phyloP scores from a whole-genome alignment of 2,888 invertebrate species.

The Isoperla grammatica region DNA sequence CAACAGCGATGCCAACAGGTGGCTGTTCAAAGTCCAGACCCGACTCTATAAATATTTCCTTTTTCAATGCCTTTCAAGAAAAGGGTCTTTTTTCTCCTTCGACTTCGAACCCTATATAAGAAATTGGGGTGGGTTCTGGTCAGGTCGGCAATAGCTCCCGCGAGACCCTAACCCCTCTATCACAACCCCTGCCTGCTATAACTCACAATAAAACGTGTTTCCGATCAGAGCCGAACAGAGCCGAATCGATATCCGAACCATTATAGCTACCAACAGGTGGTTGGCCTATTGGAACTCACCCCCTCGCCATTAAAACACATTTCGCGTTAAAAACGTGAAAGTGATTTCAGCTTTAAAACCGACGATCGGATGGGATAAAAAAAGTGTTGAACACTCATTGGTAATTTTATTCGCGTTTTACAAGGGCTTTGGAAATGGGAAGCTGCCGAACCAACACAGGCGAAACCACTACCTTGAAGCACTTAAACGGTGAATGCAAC shows the following conservation, averaged over 20 bases:
- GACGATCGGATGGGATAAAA: no score
- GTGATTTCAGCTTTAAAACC: background rate
- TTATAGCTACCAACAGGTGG: conserved; percentile 6
- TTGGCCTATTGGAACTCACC: background rate
- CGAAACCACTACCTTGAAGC: no score
- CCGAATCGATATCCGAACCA: conserved; percentile 16
- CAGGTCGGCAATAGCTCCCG: background rate
- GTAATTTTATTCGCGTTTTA: no score
- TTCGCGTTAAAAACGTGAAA: no score
- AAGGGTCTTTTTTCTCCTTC: background rate
- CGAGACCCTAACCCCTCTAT: conserved; percentile 5
- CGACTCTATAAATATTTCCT: conserved; percentile 16
- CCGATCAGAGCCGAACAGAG: conserved; percentile 6
- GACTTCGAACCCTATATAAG: conserved; percentile 5
- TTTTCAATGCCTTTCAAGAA: conserved; percentile 16
- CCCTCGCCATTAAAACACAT: background rate
- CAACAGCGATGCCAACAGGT: conserved; percentile 1
- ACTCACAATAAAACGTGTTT: conserved; percentile 6
- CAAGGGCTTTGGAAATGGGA: no score
- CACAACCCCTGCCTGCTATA: background rate
- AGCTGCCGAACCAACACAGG: no score
- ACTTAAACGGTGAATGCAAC: no score
- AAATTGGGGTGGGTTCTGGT: conserved; percentile 7
- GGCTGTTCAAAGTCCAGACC: background rate
- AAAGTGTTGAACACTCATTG: no score